Base-by-base conservation (phyloP, 2,113 vertebrate genomes). In the Vulpes vulpes region DNA sequence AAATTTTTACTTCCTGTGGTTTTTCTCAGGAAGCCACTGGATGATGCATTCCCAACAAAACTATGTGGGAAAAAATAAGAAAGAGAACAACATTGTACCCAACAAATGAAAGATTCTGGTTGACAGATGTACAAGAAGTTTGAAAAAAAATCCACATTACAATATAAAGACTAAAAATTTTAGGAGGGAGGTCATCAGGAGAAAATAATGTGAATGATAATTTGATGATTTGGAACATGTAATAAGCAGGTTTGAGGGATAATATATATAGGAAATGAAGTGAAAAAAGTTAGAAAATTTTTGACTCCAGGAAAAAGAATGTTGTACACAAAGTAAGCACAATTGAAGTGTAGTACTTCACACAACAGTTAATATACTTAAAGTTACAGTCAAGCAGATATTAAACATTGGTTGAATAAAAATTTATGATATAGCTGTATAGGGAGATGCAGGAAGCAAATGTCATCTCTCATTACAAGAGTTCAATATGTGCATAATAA, bases 21-120 rank as follows among this genome's bases (percentile, higher is more conserved):
- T 0, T 2, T 32, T 92, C 57, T 73, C 74, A 35, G 89, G 89
- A 92, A 95, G 87, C 25, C 20, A 55, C 83, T 64, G 83, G 64
- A 81, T 43, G 57, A 73, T 57, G 12, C 25, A 49, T 95, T 95
- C 74, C 74, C 94, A 88, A 55, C n/a, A 64, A 92, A 92, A 92
- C 74, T 74, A 23, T 55, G 83, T 88, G 89, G 64, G 57, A 74
- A 94, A 87, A 92, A 43, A 65, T 20, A 67, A 35, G 59, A 64
- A 35, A 92, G 80, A 15, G 82, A 38, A 64, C 35, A 78, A 32
- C 64, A 53, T n/a, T 12, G 69, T 67, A 49, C 78, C 82, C 65
- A 57, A 67, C 43, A 55, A 81, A 55, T 11, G 23, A 43, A 85
- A 62, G 35, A 55, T 43, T n/a, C n/a, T 81, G 65, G 64, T 11